phyloP scores from a whole-genome alignment of 2,888 invertebrate species.

The Agelastica alni region DNA sequence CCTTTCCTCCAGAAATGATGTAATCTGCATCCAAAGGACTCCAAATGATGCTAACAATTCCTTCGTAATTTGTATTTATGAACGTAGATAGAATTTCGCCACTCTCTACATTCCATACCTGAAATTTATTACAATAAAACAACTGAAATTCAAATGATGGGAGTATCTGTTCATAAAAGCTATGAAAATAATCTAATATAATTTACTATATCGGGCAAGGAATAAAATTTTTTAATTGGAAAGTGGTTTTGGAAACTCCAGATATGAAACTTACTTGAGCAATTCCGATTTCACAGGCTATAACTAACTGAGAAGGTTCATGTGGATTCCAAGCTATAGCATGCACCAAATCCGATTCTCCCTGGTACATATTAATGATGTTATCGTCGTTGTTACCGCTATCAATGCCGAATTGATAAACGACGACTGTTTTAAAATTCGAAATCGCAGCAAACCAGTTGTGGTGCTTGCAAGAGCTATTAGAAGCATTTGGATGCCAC shows the following conservation, averaged over 20 bases:
- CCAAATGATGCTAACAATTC: slow-evolving; percentile 67
- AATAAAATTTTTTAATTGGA: no score
- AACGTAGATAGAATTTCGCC: slow-evolving; percentile 64
- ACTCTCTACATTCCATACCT: slow-evolving; percentile 68
- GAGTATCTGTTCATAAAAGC: no score
- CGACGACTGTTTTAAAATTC: slow-evolving; percentile 57
- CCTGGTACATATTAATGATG: slow-evolving; percentile 30
- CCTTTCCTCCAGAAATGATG: slow-evolving; percentile 70
- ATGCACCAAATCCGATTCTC: slow-evolving; percentile 29
- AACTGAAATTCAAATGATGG: no score
- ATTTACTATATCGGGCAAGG: no score
- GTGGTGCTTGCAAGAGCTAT: slow-evolving; percentile 56
- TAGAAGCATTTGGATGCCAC: slow-evolving; percentile 75
- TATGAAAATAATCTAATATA: background rate
- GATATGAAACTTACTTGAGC: slow-evolving; percentile 66
- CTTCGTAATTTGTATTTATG: slow-evolving; percentile 60
- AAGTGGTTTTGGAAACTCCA: no score
- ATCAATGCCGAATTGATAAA: slow-evolving; percentile 55
- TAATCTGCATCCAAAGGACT: slow-evolving; percentile 64
- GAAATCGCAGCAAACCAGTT: slow-evolving; percentile 70
- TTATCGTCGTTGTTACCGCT: slow-evolving; percentile 24
- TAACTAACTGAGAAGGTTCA: slow-evolving; percentile 59
- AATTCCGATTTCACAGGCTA: slow-evolving; percentile 71
- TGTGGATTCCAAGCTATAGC: slow-evolving; percentile 49
- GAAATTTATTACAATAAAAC: background rate